A percentile compares a stretch with the other conserved stretches of the same genome.
Evolutionary conservation across 2,113 vertebrate genomes (phyloP).

Genomic region (Rattus rattus): DNA sequence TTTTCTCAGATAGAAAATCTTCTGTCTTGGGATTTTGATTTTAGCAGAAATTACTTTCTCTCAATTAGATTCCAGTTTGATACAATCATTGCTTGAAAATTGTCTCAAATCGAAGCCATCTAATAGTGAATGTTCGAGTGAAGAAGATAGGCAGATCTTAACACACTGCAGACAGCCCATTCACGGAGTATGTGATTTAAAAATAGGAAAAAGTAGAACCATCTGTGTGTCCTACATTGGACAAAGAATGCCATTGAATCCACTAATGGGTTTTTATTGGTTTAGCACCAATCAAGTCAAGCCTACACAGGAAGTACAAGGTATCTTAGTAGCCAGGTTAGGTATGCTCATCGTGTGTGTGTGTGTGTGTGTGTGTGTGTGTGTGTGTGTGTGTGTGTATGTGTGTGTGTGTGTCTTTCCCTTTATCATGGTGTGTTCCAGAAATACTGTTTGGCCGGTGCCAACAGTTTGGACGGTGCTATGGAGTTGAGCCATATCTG

Average conservation of each 20-base stretch:
- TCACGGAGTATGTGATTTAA: neutral
- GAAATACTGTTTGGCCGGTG: neutral
- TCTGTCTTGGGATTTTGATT: slow-evolving; percentile 60
- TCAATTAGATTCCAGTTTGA: slow-evolving; percentile 75
- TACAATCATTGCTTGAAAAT: slow-evolving; percentile 74
- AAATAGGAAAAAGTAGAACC: slow-evolving; percentile 1
- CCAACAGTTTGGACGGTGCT: neutral
- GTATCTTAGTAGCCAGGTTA: slow-evolving; percentile 13
- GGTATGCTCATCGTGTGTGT: too few relatives aligned
- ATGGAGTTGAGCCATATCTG: neutral
- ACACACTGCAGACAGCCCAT: slow-evolving; percentile 6
- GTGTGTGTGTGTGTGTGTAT: too few relatives aligned
- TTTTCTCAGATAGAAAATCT: slow-evolving; percentile 76
- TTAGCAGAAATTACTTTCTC: slow-evolving; percentile 74
- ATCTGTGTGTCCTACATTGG: neutral
- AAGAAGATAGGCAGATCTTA: slow-evolving; percentile 60
- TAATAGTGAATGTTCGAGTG: slow-evolving; percentile 65
- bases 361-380: too few relatives aligned
- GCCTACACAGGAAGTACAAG: neutral
- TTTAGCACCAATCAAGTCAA: slow-evolving; percentile 18
- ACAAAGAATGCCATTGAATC: neutral
- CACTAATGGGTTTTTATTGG: neutral
- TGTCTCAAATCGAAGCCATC: slow-evolving; percentile 68
- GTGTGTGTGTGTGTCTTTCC: neutral
- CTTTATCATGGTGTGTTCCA: neutral